Conservation (phyloP, 2,888 invertebrate genomes). For the Galerucella pusilla region DNA sequence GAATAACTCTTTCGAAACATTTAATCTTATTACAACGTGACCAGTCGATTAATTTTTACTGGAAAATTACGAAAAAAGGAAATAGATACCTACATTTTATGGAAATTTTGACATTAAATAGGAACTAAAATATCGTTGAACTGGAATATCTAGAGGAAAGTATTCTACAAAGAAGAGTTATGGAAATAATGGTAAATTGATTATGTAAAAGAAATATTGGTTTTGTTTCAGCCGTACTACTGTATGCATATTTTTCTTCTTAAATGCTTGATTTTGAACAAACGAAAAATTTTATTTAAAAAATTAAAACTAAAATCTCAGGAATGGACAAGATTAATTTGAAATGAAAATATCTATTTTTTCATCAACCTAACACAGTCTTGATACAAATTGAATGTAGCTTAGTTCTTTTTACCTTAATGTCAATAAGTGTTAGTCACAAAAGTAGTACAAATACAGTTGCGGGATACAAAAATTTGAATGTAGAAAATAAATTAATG, state of each 20-base stretch:
- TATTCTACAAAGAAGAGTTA: too few relatives aligned
- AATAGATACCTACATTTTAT: too few relatives aligned
- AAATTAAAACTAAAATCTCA: not conserved
- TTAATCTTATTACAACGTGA: too few relatives aligned
- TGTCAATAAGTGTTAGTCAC: constrained; percentile 15
- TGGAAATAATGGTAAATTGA: too few relatives aligned
- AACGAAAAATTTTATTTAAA: not conserved
- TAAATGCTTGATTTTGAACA: not conserved
- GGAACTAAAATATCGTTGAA: too few relatives aligned
- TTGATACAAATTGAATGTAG: not conserved
- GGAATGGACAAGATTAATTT: not conserved
- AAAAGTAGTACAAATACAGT: constrained; percentile 35
- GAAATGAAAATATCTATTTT: not conserved
- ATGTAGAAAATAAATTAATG: constrained; percentile 39
- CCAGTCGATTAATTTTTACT: too few relatives aligned
- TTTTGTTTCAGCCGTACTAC: too few relatives aligned
- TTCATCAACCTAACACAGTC: not conserved
- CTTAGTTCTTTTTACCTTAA: not conserved
- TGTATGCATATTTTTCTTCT: not conserved
- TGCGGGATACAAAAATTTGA: constrained; percentile 16
- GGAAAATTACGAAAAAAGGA: too few relatives aligned
- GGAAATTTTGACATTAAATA: too few relatives aligned
- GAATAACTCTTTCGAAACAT: too few relatives aligned
- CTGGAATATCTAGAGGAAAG: too few relatives aligned
- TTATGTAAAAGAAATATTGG: too few relatives aligned